A percentile compares a stretch with the other conserved stretches of the same genome.
Conservation (phyloP, 2,113 vertebrate species). For the Rhegmatorhina hoffmannsi region DNA sequence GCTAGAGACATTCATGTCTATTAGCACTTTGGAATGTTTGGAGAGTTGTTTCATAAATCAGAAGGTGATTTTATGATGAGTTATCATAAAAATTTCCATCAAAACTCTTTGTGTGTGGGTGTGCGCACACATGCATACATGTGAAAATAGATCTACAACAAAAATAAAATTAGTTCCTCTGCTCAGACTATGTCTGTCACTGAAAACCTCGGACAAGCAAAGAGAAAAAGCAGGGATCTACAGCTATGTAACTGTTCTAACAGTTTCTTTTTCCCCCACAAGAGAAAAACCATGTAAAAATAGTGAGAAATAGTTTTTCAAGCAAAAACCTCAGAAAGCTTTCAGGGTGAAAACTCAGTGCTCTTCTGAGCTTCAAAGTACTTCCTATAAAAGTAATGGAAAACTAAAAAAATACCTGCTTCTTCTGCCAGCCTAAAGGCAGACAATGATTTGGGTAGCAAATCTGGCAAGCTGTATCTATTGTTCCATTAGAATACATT, state of each 20-base stretch:
- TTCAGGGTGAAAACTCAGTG: background rate
- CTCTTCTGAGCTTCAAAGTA: background rate
- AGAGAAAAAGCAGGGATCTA: background rate
- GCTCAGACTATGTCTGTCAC: background rate
- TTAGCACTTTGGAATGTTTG: background rate
- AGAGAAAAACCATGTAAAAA: background rate
- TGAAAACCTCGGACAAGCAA: background rate
- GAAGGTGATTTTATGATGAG: background rate
- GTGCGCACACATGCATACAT: fast-evolving
- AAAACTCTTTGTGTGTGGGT: background rate
- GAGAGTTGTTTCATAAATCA: background rate
- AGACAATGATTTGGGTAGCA: background rate
- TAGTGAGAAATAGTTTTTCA: background rate
- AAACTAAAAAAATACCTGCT: background rate
- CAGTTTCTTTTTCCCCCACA: background rate
- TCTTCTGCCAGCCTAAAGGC: background rate
- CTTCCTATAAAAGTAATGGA: background rate
- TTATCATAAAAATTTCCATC: background rate
- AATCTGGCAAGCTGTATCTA: background rate
- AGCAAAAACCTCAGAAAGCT: background rate
- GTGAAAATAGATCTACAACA: background rate
- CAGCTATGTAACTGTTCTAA: background rate
- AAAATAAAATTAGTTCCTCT: background rate
- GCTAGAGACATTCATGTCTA: background rate
- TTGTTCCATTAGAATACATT: background rate